Evolutionary conservation across 1,140 invertebrate species (phyloP).

Genomic region (Drepana arcuata): DNA sequence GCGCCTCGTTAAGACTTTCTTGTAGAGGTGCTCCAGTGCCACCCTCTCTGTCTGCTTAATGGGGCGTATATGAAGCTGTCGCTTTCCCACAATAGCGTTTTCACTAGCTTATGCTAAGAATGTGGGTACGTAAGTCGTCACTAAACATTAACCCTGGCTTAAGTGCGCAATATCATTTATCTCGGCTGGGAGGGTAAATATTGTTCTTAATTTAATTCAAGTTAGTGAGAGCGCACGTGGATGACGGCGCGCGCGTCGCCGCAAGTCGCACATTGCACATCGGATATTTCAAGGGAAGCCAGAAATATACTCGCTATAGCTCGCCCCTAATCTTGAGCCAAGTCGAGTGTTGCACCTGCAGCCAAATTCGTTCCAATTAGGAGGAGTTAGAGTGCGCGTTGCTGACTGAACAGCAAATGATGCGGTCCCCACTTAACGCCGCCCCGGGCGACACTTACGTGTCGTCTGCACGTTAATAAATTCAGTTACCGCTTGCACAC

Average conservation of each 20-base stretch:
- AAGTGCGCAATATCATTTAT: conserved; percentile 65
- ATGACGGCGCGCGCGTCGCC: conserved; percentile 30
- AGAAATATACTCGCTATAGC: conserved; percentile 58
- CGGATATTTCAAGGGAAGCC: conserved; percentile 59
- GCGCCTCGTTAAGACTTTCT: conserved; percentile 20
- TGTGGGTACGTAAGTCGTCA: conserved; percentile 51
- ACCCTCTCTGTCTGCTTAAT: conserved; percentile 18
- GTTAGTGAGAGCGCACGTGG: conserved; percentile 48
- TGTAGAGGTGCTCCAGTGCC: conserved; percentile 11
- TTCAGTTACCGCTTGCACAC: conserved; percentile 46
- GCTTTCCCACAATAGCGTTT: conserved; percentile 12
- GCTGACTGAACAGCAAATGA: conserved; percentile 66
- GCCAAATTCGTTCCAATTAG: conserved; percentile 71
- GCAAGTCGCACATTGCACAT: conserved; percentile 56
- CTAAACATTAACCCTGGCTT: conserved; percentile 49
- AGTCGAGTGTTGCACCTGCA: conserved; percentile 66
- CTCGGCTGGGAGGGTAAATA: conserved; percentile 54
- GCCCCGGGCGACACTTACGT: conserved; percentile 45
- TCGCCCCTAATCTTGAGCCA: conserved; percentile 65
- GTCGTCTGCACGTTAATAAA: conserved; percentile 58
- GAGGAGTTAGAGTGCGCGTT: conserved; percentile 62
- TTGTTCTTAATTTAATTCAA: conserved; percentile 72
- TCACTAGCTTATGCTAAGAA: conserved; percentile 36
- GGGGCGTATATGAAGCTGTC: conserved; percentile 13
- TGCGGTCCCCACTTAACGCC: conserved; percentile 59